Percentiles rank a stretch among this genome's conserved stretches.
Evolutionary conservation across 2,888 invertebrate species (phyloP).

Genomic region (Gisinianus flammeolus): DNA sequence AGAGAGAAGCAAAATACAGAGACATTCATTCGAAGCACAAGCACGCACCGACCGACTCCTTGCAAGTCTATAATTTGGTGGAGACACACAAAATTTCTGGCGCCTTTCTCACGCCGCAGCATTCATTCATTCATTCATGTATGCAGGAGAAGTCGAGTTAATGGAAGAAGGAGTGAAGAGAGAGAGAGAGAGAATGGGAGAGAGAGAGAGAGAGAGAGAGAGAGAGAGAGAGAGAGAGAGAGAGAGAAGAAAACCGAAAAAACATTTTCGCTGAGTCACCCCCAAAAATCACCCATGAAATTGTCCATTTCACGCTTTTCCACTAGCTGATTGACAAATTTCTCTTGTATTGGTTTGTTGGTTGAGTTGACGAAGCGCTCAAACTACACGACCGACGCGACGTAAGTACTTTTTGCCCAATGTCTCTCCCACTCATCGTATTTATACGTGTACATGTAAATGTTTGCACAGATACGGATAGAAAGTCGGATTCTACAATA

Average conservation of each 20-base stretch:
- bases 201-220: conserved; percentile 22
- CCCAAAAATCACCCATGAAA: conserved; percentile 55
- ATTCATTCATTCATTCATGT: conserved; percentile 53
- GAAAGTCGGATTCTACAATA: too few species aligned
- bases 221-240: conserved; percentile 5
- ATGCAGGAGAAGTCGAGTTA: conserved; percentile 35
- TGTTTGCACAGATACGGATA: too few species aligned
- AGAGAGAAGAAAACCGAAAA: conserved; percentile 31
- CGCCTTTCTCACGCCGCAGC: conserved; percentile 58
- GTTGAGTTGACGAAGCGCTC: conserved; percentile 31
- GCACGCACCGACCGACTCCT: conserved; percentile 56
- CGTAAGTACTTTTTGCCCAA: conserved; percentile 1
- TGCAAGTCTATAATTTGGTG: conserved; percentile 59
- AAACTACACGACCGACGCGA: too few species aligned
- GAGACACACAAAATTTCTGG: conserved; percentile 60
- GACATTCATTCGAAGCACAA: conserved; percentile 58
- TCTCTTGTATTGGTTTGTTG: conserved; percentile 49
- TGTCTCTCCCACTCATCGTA: too few species aligned
- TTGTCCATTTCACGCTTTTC: conserved; percentile 56
- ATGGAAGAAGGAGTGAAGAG: conserved; percentile 35
- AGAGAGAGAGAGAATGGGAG: conserved; percentile 10
- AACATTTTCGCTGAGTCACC: conserved; percentile 52
- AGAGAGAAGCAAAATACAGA: conserved; percentile 42
- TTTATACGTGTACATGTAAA: not conserved
- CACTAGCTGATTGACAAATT: conserved; percentile 48